These are phyloP conservation scores for Doris montereyensis DNA, from an alignment of 2,888 invertebrate genomes.

Conservation along the genomic window DNA sequence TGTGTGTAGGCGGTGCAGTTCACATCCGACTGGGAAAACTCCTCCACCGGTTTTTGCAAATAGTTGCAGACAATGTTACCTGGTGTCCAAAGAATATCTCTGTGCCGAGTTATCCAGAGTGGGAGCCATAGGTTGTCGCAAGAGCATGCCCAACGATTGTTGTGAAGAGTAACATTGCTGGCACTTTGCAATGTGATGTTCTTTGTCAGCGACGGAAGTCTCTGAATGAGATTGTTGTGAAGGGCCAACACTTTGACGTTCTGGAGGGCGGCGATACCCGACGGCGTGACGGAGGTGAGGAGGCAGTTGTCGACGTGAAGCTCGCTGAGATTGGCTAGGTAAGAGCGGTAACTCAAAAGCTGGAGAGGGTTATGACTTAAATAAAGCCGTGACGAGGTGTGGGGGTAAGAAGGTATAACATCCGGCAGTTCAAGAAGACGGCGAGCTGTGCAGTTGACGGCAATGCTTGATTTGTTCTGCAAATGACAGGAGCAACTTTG, in stretches of 20 bases:
- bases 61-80: constrained; percentile 39
- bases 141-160: constrained; percentile 44
- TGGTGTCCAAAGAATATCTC: constrained; percentile 31
- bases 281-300: constrained; percentile 35
- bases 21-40: constrained; percentile 24
- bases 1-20: constrained; percentile 30
- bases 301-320: constrained; percentile 32
- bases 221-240: constrained; percentile 42
- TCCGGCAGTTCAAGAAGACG: constrained; percentile 38
- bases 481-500: constrained; percentile 1
- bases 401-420: constrained; percentile 5
- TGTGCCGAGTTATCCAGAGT: constrained; percentile 38
- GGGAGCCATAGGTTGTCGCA: constrained; percentile 45
- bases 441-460: constrained; percentile 28
- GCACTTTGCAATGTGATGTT: constrained; percentile 40
- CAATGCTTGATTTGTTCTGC: background rate
- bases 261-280: constrained; percentile 42
- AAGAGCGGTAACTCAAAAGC: constrained; percentile 21
- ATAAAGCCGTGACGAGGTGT: background rate
- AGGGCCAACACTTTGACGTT: constrained; percentile 40
- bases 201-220: constrained; percentile 37
- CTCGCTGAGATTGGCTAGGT: constrained; percentile 22
- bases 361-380: constrained; percentile 37
- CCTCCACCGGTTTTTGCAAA: constrained; percentile 34
- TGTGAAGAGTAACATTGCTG: constrained; percentile 41